Evolutionary conservation across 2,797 vertebrate species (phyloP).

Genomic region (Graptemys geographica): DNA sequence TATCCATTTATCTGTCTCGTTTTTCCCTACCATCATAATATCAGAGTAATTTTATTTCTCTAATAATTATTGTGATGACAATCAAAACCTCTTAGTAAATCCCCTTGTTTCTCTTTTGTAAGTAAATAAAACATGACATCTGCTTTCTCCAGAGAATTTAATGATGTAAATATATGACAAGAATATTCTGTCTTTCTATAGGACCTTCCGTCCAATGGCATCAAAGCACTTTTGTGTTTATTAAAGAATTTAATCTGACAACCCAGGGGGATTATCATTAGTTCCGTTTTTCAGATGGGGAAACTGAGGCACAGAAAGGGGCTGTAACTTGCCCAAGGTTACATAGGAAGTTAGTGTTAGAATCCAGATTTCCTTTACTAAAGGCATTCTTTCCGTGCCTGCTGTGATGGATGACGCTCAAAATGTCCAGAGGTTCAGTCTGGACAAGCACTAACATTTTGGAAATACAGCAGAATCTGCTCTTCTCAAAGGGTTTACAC

Average conservation of each 20-base stretch:
- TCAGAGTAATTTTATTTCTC: not conserved
- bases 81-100: not conserved
- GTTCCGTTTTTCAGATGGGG: not conserved
- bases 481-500: not conserved
- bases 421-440: not conserved
- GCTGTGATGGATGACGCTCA: not conserved
- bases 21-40: not conserved
- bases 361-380: not conserved
- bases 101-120: not conserved
- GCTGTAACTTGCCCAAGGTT: conserved; percentile 5
- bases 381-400: not conserved
- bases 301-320: not conserved
- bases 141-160: conserved; percentile 34
- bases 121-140: conserved; percentile 19
- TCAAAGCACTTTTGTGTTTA: not conserved
- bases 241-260: conserved; percentile 16
- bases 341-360: not conserved
- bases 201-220: conserved; percentile 8
- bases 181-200: conserved; percentile 20
- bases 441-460: not conserved
- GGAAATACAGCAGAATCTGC: not conserved
- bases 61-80: not conserved
- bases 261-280: not conserved
- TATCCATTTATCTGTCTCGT: not conserved
- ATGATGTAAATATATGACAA: not conserved